Evolutionary conservation across 2,888 invertebrate species (phyloP).

Genomic region (Sympetrum striolatum): DNA sequence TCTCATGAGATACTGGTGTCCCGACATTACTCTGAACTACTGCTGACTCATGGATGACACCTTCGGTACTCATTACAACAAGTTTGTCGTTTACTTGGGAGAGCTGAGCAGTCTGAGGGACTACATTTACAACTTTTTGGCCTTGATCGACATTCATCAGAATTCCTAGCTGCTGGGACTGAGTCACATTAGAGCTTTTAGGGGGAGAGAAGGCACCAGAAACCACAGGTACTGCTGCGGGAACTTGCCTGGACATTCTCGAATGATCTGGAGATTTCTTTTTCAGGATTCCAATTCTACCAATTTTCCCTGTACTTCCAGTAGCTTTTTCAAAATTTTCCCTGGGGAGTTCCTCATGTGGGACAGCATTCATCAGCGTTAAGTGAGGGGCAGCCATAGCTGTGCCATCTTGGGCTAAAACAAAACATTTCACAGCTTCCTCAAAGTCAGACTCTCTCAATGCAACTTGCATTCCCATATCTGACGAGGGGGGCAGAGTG

Average conservation of each 20-base stretch:
- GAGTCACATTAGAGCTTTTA: background rate
- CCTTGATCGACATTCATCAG: background rate
- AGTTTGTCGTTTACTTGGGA: background rate
- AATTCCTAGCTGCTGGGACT: constrained; percentile 1
- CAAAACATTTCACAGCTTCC: constrained; percentile 30
- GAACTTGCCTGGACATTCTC: background rate
- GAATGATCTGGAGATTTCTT: constrained; percentile 15
- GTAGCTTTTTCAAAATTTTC: background rate
- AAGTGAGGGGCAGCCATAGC: constrained; percentile 20
- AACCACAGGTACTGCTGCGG: background rate
- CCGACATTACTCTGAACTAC: background rate
- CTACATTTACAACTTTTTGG: background rate
- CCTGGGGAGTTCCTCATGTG: background rate
- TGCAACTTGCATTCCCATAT: constrained; percentile 13
- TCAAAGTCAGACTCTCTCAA: constrained; percentile 23
- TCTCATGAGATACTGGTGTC: background rate
- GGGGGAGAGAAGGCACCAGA: background rate
- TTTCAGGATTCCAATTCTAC: constrained; percentile 20
- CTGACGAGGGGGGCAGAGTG: constrained; percentile 8
- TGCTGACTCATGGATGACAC: background rate
- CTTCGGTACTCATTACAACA: background rate
- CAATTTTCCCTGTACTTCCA: constrained; percentile 16
- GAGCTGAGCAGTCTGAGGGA: background rate
- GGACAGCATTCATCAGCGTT: constrained; percentile 21
- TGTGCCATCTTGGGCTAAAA: constrained; percentile 11